Conservation (phyloP, 2,113 vertebrate species). For the Lamprotornis superbus region DNA sequence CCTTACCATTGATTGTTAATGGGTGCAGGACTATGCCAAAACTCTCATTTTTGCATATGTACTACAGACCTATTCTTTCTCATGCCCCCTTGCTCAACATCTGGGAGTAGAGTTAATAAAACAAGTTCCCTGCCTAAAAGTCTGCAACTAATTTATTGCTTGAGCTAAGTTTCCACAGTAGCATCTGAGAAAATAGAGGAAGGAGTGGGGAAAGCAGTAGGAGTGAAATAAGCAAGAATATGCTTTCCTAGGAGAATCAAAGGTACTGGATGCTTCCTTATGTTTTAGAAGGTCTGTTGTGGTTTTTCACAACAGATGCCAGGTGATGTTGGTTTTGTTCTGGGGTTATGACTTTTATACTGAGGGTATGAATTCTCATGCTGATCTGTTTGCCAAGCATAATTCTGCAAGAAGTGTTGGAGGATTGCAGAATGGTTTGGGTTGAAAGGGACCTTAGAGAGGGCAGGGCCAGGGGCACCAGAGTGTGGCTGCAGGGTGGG, state of each 20-base stretch:
- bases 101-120: background rate
- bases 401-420: background rate
- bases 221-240: background rate
- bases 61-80: background rate
- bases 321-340: background rate
- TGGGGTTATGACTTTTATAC: background rate
- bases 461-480: background rate
- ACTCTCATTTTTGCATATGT: background rate
- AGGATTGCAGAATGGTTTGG: background rate
- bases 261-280: background rate
- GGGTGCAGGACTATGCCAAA: background rate
- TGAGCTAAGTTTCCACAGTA: background rate
- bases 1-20: background rate
- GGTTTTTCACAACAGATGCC: background rate
- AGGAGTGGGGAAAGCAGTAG: background rate
- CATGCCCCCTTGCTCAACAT: background rate
- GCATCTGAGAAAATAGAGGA: background rate
- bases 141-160: background rate
- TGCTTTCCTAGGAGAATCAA: background rate
- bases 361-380: background rate
- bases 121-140: background rate
- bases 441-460: no score
- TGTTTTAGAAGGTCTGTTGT: background rate
- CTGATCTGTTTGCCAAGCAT: background rate
- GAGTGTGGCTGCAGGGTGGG: fast-evolving